Percentiles rank a stretch among this genome's conserved stretches.
These are phyloP conservation scores for Triops longicaudatus DNA, from an alignment of 1,140 invertebrate species.

Conservation along the genomic window DNA sequence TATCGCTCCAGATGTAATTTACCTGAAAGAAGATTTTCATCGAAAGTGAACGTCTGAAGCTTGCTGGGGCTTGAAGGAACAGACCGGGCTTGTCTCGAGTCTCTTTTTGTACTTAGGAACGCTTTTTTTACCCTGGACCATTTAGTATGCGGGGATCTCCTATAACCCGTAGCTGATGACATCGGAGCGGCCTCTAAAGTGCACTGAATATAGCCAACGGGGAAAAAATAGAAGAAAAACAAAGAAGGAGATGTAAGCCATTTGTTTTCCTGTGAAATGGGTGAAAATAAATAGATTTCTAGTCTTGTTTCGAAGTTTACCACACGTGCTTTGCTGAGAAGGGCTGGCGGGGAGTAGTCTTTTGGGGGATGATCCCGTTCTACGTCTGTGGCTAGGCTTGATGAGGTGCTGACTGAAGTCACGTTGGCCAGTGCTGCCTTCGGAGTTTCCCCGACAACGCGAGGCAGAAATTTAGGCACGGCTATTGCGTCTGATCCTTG, in stretches of 20 bases:
- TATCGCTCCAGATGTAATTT: background rate
- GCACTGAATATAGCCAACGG: background rate
- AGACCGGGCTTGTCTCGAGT: conserved; percentile 36
- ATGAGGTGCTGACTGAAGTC: background rate
- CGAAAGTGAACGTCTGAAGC: conserved; percentile 22
- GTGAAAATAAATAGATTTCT: background rate
- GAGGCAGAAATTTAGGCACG: background rate
- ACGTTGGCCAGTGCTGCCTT: background rate
- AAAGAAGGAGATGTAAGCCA: background rate
- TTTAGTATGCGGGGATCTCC: conserved; percentile 41
- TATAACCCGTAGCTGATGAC: background rate
- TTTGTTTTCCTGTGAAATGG: background rate
- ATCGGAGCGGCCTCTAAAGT: background rate
- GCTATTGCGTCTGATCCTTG: background rate
- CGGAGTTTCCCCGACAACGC: conserved; percentile 1
- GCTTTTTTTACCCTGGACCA: conserved; percentile 65
- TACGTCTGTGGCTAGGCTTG: background rate
- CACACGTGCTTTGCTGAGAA: background rate
- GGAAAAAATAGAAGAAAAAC: background rate
- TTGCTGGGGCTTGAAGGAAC: conserved; percentile 56
- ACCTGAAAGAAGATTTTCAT: conserved; percentile 20
- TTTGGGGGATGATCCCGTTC: background rate
- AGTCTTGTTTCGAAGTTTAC: background rate
- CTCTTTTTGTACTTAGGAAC: conserved; percentile 44
- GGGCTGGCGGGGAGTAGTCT: background rate